A percentile compares a stretch with the other conserved stretches of the same genome.
phyloP scores from a whole-genome alignment of 2,797 vertebrate genomes.

The Mus minutoides region DNA sequence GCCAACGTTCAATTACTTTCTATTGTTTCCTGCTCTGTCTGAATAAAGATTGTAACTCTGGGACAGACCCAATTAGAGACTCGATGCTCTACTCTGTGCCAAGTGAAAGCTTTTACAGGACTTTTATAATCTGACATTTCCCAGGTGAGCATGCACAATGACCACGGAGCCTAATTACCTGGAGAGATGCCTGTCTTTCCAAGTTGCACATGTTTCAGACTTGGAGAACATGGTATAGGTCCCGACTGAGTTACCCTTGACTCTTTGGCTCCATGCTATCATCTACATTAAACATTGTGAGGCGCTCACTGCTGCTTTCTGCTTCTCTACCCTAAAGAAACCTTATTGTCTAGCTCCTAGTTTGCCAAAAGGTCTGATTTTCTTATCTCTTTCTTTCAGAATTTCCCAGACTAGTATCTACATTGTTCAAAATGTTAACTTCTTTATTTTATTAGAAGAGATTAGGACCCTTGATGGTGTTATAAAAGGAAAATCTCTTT shows the following conservation, averaged over 20 bases:
- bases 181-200: slow-evolving; percentile 22
- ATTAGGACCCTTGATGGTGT: not conserved
- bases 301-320: not conserved
- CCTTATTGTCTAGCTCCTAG: not conserved
- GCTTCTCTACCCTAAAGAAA: not conserved
- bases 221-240: not conserved
- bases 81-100: not conserved
- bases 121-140: slow-evolving; percentile 55
- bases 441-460: not conserved
- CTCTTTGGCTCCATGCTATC: not conserved
- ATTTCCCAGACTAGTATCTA: not conserved
- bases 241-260: not conserved
- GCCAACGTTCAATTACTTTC: slow-evolving; percentile 36
- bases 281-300: not conserved
- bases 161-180: not conserved
- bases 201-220: not conserved
- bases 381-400: not conserved
- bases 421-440: slow-evolving; percentile 43
- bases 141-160: slow-evolving; percentile 12
- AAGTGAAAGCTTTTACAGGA: slow-evolving; percentile 50
- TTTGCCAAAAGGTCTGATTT: not conserved
- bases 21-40: slow-evolving; percentile 13
- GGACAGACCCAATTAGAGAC: slow-evolving; percentile 57
- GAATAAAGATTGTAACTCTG: slow-evolving; percentile 48
- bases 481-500: not conserved